phyloP scores from a whole-genome alignment of 2,113 vertebrate genomes.

The Diphyllodes magnificus region DNA sequence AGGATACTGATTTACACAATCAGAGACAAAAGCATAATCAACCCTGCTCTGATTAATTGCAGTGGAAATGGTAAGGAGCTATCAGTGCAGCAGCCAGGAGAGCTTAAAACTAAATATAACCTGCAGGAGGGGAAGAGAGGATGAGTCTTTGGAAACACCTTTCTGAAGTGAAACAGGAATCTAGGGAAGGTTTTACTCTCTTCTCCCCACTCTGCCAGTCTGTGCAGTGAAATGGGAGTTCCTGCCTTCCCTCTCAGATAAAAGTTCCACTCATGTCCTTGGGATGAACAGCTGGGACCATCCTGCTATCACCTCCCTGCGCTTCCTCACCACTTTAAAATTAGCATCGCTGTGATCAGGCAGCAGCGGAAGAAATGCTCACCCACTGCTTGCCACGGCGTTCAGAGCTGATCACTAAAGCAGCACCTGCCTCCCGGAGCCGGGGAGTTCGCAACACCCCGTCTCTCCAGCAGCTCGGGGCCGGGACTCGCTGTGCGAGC shows the following conservation, averaged over 20 bases:
- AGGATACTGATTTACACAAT: not conserved
- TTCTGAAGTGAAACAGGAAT: not conserved
- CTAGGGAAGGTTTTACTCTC: not conserved
- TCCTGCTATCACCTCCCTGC: not conserved
- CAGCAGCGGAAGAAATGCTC: not conserved
- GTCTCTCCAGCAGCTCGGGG: fast-evolving
- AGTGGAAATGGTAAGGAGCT: not conserved
- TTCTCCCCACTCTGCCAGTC: not conserved
- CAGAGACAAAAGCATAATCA: not conserved
- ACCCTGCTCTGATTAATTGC: not conserved
- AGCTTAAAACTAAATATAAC: constrained; percentile 23
- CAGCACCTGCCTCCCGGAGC: not conserved
- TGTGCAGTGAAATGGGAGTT: not conserved
- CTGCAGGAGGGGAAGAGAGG: not conserved
- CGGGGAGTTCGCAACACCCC: not conserved
- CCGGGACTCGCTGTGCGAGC: fast-evolving
- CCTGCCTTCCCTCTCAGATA: not conserved
- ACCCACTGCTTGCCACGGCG: not conserved
- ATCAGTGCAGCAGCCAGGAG: not conserved
- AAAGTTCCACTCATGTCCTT: not conserved
- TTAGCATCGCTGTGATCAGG: not conserved
- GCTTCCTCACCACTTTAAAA: constrained; percentile 3
- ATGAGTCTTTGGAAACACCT: not conserved
- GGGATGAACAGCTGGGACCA: constrained; percentile 25
- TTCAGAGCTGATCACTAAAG: not conserved